Evolutionary conservation across 2,113 vertebrate species (phyloP).

Genomic region (Anoura caudifer): DNA sequence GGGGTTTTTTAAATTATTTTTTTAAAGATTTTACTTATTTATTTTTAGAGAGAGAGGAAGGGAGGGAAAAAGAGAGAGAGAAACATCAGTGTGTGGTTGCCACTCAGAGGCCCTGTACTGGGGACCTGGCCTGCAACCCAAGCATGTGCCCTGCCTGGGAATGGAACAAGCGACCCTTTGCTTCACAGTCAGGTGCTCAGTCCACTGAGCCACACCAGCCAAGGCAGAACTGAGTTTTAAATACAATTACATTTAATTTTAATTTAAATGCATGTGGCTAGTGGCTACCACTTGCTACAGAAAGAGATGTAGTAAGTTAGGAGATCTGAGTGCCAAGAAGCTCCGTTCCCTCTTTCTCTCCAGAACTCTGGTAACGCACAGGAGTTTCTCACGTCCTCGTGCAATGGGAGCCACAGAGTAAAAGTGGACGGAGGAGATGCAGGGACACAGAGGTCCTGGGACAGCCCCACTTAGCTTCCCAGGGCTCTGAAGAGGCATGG

Average conservation of each 20-base stretch:
- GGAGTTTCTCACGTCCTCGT: background rate
- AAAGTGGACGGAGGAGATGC: background rate
- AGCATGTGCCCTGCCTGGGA: no score
- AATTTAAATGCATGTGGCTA: background rate
- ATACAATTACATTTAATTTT: background rate
- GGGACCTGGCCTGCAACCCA: no score
- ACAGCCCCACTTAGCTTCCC: background rate
- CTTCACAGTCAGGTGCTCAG: no score
- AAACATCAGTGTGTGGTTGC: no score
- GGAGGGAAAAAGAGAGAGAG: no score
- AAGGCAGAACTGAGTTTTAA: background rate
- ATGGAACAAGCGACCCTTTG: no score
- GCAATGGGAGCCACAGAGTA: background rate
- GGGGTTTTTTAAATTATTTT: background rate
- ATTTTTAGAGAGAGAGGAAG: no score
- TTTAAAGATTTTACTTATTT: no score
- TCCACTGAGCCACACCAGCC: no score
- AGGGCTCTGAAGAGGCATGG: background rate
- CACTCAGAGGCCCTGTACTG: no score
- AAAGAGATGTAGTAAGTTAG: background rate
- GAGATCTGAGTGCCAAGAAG: background rate
- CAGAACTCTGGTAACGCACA: background rate
- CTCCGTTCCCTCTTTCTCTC: background rate
- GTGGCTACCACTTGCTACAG: background rate
- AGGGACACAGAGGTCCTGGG: background rate